phyloP scores from a whole-genome alignment of 2,888 invertebrate genomes.

The Acronicta aceris region DNA sequence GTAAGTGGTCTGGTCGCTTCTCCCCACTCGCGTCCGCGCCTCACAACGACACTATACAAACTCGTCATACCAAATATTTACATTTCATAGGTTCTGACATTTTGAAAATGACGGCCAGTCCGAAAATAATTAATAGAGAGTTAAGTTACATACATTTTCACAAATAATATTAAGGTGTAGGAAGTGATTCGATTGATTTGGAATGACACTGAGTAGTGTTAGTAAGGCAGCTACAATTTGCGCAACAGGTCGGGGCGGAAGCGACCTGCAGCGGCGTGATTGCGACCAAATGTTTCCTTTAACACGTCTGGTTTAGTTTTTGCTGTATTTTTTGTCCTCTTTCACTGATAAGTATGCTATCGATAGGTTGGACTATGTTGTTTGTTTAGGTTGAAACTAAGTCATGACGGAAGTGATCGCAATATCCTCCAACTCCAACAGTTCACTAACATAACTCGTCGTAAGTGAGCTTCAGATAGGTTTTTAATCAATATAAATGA shows the following conservation, averaged over 20 bases:
- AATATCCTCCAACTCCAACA: constrained; percentile 34
- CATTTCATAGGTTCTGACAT: constrained; percentile 46
- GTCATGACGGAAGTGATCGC: constrained; percentile 82
- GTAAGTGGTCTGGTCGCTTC: constrained; percentile 79
- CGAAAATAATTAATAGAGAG: constrained; percentile 34
- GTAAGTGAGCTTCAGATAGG: not conserved
- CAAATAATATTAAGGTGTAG: constrained; percentile 26
- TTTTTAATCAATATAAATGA: not conserved
- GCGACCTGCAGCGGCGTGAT: constrained; percentile 87
- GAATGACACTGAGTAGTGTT: constrained; percentile 38
- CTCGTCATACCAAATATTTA: constrained; percentile 57
- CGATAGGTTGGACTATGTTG: constrained; percentile 81
- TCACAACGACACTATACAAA: constrained; percentile 57
- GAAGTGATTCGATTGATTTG: constrained; percentile 54
- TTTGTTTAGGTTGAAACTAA: constrained; percentile 85
- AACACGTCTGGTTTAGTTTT: constrained; percentile 83
- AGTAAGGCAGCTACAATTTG: constrained; percentile 73
- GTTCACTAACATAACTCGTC: too few species aligned
- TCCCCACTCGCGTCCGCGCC: constrained; percentile 48
- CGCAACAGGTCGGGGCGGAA: constrained; percentile 89
- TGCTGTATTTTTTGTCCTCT: constrained; percentile 81
- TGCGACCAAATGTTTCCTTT: constrained; percentile 89
- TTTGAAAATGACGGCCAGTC: constrained; percentile 33
- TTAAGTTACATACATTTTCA: constrained; percentile 15
- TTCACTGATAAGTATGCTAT: constrained; percentile 86